A percentile compares a stretch with the other conserved stretches of the same genome.
Evolutionary conservation across 2,888 invertebrate genomes (phyloP).

Genomic region (Brenthis hecate): DNA sequence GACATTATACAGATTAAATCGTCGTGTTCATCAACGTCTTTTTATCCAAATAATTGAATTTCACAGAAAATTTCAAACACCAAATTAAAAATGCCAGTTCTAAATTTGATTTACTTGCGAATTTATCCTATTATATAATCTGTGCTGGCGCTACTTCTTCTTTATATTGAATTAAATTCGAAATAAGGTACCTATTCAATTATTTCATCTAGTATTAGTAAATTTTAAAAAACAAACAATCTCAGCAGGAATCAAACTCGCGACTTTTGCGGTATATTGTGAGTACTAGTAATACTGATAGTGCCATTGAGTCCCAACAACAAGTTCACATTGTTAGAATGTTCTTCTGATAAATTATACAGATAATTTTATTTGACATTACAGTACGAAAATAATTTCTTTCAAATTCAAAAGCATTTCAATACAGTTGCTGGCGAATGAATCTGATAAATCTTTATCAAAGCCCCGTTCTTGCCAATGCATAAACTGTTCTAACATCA

Average conservation of each 20-base stretch:
- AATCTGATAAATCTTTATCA: slow-evolving; percentile 16
- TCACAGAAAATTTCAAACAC: slow-evolving; percentile 5
- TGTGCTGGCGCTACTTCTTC: neutral
- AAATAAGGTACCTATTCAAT: too few relatives aligned
- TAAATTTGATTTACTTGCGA: neutral
- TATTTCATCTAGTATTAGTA: too few relatives aligned
- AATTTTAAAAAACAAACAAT: too few relatives aligned
- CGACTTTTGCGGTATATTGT: too few relatives aligned
- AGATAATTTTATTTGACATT: neutral
- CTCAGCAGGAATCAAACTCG: too few relatives aligned
- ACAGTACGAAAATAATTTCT: neutral
- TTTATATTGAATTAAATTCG: too few relatives aligned
- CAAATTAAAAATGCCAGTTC: slow-evolving; percentile 1
- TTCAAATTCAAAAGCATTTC: slow-evolving; percentile 8
- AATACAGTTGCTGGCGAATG: neutral
- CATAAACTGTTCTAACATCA: slow-evolving; percentile 16
- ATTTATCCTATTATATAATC: neutral
- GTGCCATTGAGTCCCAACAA: too few relatives aligned
- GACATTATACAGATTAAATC: slow-evolving; percentile 26
- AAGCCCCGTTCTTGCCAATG: slow-evolving; percentile 5
- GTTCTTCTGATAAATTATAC: neutral
- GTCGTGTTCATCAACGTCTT: slow-evolving; percentile 9
- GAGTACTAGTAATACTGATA: too few relatives aligned
- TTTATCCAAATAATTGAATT: slow-evolving; percentile 23
- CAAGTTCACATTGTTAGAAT: neutral